Percentiles rank a stretch among this genome's conserved stretches.
phyloP scores from a whole-genome alignment of 2,797 vertebrate species.

The Loriculus beryllinus region DNA sequence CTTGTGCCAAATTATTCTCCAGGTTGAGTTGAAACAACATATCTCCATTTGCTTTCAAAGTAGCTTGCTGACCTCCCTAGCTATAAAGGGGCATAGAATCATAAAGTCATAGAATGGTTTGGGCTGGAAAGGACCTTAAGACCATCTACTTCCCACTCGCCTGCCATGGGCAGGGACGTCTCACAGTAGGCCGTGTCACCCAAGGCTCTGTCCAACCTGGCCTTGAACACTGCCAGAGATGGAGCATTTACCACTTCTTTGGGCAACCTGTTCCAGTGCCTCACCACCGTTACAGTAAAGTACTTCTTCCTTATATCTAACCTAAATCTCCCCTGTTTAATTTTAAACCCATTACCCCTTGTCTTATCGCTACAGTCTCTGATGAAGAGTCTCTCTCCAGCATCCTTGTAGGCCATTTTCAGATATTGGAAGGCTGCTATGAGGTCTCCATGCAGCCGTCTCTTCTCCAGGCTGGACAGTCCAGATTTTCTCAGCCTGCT shows the following conservation, averaged over 20 bases:
- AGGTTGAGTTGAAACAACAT: constrained; percentile 36
- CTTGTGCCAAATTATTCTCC: constrained; percentile 9
- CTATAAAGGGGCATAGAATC: neutral
- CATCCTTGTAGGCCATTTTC: neutral
- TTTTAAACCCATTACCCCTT: neutral
- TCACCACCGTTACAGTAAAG: neutral
- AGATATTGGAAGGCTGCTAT: neutral
- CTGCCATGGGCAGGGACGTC: neutral
- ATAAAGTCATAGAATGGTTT: neutral
- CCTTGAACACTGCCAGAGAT: neutral
- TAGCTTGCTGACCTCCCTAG: neutral
- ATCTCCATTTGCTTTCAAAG: constrained; percentile 2
- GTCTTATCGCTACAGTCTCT: neutral
- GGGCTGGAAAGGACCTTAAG: neutral
- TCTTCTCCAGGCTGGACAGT: neutral
- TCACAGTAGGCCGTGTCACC: neutral
- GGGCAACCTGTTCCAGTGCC: neutral
- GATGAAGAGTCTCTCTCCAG: neutral
- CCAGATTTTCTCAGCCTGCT: neutral
- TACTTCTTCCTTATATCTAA: neutral
- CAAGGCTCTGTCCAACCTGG: neutral
- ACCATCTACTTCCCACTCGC: neutral
- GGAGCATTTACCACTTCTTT: neutral
- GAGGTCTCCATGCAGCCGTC: neutral
- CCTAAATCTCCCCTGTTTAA: neutral